These are phyloP conservation scores for Barbus barbus DNA, from an alignment of 2,113 vertebrate species.

Conservation along the genomic window DNA sequence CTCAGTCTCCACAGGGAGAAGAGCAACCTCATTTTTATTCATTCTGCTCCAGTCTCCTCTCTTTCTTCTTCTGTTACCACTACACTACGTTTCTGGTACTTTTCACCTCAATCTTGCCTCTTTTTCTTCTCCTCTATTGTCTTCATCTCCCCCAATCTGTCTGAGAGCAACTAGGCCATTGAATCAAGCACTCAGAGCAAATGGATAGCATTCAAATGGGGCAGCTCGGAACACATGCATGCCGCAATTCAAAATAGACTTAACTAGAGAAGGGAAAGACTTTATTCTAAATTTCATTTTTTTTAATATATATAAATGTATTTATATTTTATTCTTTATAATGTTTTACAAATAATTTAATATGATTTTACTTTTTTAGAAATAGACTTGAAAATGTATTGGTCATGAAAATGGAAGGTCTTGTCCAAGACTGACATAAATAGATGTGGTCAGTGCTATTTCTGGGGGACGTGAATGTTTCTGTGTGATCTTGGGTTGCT, in stretches of 20 bases:
- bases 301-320: no score
- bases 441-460: neutral
- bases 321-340: neutral
- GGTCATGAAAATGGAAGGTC: neutral
- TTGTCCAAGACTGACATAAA: neutral
- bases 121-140: slow-evolving; percentile 7
- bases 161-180: slow-evolving; percentile 33
- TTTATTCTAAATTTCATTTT: no score
- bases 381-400: neutral
- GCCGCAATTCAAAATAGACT: neutral
- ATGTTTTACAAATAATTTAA: no score
- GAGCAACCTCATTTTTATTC: slow-evolving; percentile 43
- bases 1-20: slow-evolving; percentile 19
- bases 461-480: neutral
- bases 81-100: slow-evolving; percentile 19
- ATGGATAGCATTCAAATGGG: slow-evolving; percentile 5
- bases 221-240: neutral
- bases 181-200: neutral
- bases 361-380: neutral
- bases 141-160: slow-evolving; percentile 8
- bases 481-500: neutral
- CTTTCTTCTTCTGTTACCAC: slow-evolving; percentile 1
- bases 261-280: neutral
- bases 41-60: slow-evolving; percentile 11
- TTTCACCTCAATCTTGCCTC: slow-evolving; percentile 42